Evolutionary conservation across 2,888 invertebrate genomes (phyloP).

Genomic region (Ethmia dodecea): DNA sequence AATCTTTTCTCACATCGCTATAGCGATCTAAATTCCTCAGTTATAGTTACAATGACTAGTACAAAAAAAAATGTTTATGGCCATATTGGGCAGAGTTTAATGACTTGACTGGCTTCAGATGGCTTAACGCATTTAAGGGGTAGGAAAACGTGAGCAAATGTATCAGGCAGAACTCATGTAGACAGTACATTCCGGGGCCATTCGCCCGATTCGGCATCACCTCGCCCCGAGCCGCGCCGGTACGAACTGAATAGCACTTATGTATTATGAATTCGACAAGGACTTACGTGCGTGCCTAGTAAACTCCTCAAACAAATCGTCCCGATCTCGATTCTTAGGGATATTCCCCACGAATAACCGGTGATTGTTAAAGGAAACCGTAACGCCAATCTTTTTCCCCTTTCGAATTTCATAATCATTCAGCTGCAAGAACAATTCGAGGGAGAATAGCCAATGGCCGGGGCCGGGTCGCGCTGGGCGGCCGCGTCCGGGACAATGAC

Average conservation of each 20-base stretch:
- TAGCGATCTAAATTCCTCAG: no score
- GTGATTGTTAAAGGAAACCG: conserved; percentile 99
- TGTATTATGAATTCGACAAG: conserved; percentile 77
- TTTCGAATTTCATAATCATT: conserved; percentile 99
- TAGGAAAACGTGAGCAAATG: no score
- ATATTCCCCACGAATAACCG: conserved; percentile 99
- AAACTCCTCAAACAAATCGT: conserved; percentile 99
- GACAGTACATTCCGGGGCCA: conserved; percentile 1
- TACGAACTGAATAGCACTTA: conserved; percentile 58
- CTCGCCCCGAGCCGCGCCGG: conserved; percentile 27
- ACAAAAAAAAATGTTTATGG: no score
- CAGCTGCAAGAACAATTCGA: conserved; percentile 97
- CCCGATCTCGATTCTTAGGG: conserved; percentile 99
- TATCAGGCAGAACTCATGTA: not conserved
- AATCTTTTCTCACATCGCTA: no score
- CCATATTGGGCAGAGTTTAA: no score
- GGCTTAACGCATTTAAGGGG: no score
- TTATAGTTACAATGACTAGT: no score
- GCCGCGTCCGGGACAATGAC: conserved; percentile 55
- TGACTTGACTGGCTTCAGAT: no score
- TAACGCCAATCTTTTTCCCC: conserved; percentile 99
- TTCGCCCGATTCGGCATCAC: conserved; percentile 14
- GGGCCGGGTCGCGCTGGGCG: conserved; percentile 54
- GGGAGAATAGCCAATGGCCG: conserved; percentile 83
- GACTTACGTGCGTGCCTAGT: conserved; percentile 99